A percentile compares a stretch with the other conserved stretches of the same genome.
Evolutionary conservation across 2,113 vertebrate species (phyloP).

Genomic region (Prochilodus magdalenae): DNA sequence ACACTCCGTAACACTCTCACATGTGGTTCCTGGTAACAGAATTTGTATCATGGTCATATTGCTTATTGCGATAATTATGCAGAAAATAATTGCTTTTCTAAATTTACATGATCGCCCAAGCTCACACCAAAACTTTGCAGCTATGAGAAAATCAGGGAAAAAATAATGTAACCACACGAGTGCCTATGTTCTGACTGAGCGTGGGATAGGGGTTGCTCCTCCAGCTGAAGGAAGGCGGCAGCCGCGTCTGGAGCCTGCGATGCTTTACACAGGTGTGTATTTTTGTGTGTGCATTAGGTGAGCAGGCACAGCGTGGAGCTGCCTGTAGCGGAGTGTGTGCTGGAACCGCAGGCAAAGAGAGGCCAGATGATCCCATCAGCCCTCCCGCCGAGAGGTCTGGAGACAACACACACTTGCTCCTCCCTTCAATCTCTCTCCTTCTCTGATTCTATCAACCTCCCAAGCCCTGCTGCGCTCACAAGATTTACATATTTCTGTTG

Average conservation of each 20-base stretch:
- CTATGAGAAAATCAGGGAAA: too few species aligned
- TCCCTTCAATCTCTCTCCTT: constrained; percentile 1
- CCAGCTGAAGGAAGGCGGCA: background rate
- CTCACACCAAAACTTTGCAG: too few species aligned
- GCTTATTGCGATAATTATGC: too few species aligned
- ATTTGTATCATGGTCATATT: too few species aligned
- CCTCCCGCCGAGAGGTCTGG: constrained; percentile 27
- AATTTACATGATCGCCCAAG: too few species aligned
- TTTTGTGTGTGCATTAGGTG: constrained; percentile 15
- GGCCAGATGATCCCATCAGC: constrained; percentile 43
- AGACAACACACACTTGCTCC: constrained; percentile 25
- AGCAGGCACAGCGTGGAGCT: constrained; percentile 25
- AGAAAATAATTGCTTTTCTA: too few species aligned
- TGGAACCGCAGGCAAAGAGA: constrained; percentile 26
- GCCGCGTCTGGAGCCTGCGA: constrained; percentile 3
- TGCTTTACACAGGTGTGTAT: constrained; percentile 14
- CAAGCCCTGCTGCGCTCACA: background rate
- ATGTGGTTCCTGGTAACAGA: too few species aligned
- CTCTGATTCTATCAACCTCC: background rate
- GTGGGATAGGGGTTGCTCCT: background rate
- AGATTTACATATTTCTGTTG: background rate
- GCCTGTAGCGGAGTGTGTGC: constrained; percentile 38
- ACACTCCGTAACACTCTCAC: too few species aligned
- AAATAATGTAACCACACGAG: too few species aligned
- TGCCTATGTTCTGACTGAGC: background rate